Evolutionary conservation across 2,113 vertebrate species (phyloP), one percentile per base, ranked within the genome.

Genomic region (Leptodactylus fuscus): DNA sequence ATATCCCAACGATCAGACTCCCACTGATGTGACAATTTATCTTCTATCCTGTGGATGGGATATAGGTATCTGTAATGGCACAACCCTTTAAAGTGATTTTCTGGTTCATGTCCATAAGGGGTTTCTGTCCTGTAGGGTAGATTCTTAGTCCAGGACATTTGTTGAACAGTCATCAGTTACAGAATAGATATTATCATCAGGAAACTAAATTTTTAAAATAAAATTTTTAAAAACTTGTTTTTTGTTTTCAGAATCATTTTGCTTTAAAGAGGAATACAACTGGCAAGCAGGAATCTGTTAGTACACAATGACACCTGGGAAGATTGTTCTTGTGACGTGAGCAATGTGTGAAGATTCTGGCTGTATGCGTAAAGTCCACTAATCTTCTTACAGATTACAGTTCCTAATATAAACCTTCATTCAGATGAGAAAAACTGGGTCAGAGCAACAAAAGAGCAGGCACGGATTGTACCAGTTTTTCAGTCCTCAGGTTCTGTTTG

Each of bases 361-460:
- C 81, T 46, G 83, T 41, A n/a, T 46, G 62, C 58, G 82, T 0
- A 55, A 83, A 88, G 79, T 27, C 79, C 85, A 24, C 34, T 55
- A 44, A 82, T 48, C 78, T 82, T 65, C 4, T 71, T 85, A 29
- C 78, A 81, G 46, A 86, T 41, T 73, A 11, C 82, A 74, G 79
- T 60, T 88, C 90, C 88, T 77, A 87, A 90, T 85, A 87, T 74
- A 89, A 90, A 87, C 77, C 51, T 46, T 20, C 69, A 87, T 85
- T 88, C 81, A 60, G 1, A 3, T 8, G 48, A 60, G 11, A 58
- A 62, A 0, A 5, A 0, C 41, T 0, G 83, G 86, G 87, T 88
- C 85, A 24, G n/a, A 20, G 86, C 88, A 62, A 51, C 84, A 38
- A 85, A 85, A 78, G 67, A 58, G 76, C 65, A 80, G 11, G 24